Evolutionary conservation across 2,888 invertebrate genomes (phyloP), one percentile per base, ranked within the genome.

Genomic region (Leptothorax acervorum): DNA sequence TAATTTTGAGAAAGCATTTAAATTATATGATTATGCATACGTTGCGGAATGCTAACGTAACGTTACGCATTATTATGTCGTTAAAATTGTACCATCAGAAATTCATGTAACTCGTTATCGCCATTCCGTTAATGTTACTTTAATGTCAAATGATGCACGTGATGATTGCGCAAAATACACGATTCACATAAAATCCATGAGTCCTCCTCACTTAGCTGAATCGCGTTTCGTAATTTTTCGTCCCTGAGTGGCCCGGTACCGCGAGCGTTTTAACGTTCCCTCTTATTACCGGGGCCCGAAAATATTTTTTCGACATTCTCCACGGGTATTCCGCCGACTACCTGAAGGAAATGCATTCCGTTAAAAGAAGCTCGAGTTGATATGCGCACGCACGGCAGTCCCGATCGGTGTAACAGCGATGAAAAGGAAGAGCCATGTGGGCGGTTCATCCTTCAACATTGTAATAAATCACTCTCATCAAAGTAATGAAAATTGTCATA

Each of bases 251-350:
- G 60, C 75, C 65, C 57, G 31, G 83, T 57, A 74, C 78, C 81
- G 71, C 66, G 82, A 83, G 82, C 84, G 85, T 87, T 87, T 88
- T 82, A 88, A 81, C 85, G 87, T 90, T 90, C 87, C 82, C 85
- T 86, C 84, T 89, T 84, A 90, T 90, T 90, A 90, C 75, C 66
- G 84, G 48, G 60, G 63, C 63, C 63, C 68, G 53, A 57, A 71
- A 87, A 89, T 82, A 85, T 90, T 90, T 87, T 87, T 86, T 88
- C 86, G 74, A 9, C 83, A n/a, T 51, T 53, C 35, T 35, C 23
- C 28, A 9, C 5, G 55, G 9, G 18, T n/a, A 35, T 15, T 45
- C 28, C 83, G 66, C 28, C 78, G 73, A 85, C 68, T 83, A 79
- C 51, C 31, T 35, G 82, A 73, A 51, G 53, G 12, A 71, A 79